phyloP scores from a whole-genome alignment of 2,888 invertebrate species.

The Pocota personata region DNA sequence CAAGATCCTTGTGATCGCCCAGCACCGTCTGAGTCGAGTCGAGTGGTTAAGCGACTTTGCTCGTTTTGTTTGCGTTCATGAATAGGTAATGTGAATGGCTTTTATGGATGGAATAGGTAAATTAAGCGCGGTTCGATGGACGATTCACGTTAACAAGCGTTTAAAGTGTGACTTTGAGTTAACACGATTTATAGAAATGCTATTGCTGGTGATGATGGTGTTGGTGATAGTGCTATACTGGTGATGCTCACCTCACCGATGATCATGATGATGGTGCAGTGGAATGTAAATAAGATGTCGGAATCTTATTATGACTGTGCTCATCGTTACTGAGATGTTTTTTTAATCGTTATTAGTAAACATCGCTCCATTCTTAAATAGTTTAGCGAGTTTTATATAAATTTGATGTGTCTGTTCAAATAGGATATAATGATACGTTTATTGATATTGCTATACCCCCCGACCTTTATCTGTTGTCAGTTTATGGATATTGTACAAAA shows the following conservation, averaged over 20 bases:
- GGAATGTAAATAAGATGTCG: constrained; percentile 69
- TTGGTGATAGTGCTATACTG: constrained; percentile 9
- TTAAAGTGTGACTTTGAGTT: constrained; percentile 74
- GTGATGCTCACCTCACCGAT: too few relatives aligned
- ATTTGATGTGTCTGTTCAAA: constrained; percentile 8
- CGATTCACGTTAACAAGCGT: constrained; percentile 74
- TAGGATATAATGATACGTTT: background rate
- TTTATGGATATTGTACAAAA: too few relatives aligned
- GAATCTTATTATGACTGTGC: constrained; percentile 57
- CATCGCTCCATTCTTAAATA: constrained; percentile 29
- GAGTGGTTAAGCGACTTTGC: constrained; percentile 68
- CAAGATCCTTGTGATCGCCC: constrained; percentile 65
- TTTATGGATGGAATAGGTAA: constrained; percentile 74
- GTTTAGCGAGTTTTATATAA: constrained; percentile 41
- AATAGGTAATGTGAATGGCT: constrained; percentile 73
- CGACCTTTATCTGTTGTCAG: too few relatives aligned
- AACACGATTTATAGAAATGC: constrained; percentile 67
- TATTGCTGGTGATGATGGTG: background rate
- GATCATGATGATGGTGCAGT: constrained; percentile 58
- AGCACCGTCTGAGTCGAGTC: constrained; percentile 54
- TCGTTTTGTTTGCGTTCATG: constrained; percentile 70
- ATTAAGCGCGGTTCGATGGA: constrained; percentile 74
- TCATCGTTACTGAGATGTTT: constrained; percentile 17
- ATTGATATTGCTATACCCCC: background rate
- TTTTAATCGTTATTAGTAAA: constrained; percentile 52